phyloP scores from a whole-genome alignment of 2,797 vertebrate species.

The Sebastes alutus region DNA sequence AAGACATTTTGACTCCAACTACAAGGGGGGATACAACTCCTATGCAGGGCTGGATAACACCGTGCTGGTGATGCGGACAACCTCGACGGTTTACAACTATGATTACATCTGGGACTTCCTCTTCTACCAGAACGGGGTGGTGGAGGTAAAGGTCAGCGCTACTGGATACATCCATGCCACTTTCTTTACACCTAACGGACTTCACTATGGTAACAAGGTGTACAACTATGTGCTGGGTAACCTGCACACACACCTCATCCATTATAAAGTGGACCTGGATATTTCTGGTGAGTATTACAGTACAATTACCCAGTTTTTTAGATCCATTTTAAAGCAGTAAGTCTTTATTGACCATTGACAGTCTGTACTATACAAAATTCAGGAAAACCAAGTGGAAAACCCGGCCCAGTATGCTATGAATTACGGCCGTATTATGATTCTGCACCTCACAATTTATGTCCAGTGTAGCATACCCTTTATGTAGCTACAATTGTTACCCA shows the following conservation, averaged over 20 bases:
- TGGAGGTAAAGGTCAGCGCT: constrained; percentile 92
- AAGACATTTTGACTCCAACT: constrained; percentile 90
- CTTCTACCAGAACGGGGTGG: constrained; percentile 92
- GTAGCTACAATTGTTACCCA: background rate
- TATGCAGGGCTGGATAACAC: constrained; percentile 88
- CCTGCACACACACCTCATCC: constrained; percentile 93
- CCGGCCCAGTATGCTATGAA: background rate
- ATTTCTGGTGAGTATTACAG: constrained; percentile 84
- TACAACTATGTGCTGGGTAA: constrained; percentile 90
- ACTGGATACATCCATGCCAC: constrained; percentile 92
- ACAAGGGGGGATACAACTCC: constrained; percentile 88
- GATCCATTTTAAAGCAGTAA: background rate
- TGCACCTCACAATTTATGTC: background rate
- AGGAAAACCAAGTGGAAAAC: background rate
- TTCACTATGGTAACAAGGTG: constrained; percentile 86
- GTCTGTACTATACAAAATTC: background rate
- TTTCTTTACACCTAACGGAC: constrained; percentile 89
- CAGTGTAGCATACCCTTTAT: background rate
- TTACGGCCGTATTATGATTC: background rate
- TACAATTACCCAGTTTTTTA: background rate
- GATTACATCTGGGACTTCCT: constrained; percentile 97
- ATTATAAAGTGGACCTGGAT: constrained; percentile 95
- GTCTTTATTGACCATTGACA: background rate
- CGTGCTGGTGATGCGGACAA: constrained; percentile 90
- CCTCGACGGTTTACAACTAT: constrained; percentile 95